These are phyloP conservation scores for Edolisoma coerulescens DNA, from an alignment of 2,113 vertebrate species.

Conservation along the genomic window DNA sequence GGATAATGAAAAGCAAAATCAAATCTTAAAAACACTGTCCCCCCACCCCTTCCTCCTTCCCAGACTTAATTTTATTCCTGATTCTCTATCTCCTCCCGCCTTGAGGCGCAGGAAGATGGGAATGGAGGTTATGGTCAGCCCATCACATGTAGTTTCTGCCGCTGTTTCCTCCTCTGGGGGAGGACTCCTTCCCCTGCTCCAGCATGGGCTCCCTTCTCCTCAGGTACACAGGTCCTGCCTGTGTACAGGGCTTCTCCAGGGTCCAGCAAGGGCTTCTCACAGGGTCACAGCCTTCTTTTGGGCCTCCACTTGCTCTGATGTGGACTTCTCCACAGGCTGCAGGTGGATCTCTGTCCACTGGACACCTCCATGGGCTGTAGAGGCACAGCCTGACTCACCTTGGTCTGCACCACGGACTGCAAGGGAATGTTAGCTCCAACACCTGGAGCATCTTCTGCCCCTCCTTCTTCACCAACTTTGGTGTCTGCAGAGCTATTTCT, in stretches of 20 bases:
- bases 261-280: not conserved
- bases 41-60: not conserved
- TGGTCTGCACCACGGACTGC: not conserved
- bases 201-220: not conserved
- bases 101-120: not conserved
- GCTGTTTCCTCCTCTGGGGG: not conserved
- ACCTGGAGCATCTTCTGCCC: not conserved
- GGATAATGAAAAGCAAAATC: not conserved
- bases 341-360: not conserved
- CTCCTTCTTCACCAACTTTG: not conserved
- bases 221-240: not conserved
- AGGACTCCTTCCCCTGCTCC: not conserved
- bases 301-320: not conserved
- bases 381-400: not conserved
- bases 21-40: not conserved
- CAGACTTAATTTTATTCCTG: not conserved
- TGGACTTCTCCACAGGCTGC: not conserved
- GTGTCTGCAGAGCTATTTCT: not conserved
- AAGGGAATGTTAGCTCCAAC: not conserved
- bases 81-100: not conserved
- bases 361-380: not conserved
- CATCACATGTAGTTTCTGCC: not conserved
- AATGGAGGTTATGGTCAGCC: not conserved
- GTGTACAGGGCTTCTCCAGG: not conserved
- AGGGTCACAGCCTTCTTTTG: not conserved